A percentile compares a stretch with the other conserved stretches of the same genome.
Evolutionary conservation across 2,113 vertebrate genomes (phyloP).

Genomic region (Condylura cristata): DNA sequence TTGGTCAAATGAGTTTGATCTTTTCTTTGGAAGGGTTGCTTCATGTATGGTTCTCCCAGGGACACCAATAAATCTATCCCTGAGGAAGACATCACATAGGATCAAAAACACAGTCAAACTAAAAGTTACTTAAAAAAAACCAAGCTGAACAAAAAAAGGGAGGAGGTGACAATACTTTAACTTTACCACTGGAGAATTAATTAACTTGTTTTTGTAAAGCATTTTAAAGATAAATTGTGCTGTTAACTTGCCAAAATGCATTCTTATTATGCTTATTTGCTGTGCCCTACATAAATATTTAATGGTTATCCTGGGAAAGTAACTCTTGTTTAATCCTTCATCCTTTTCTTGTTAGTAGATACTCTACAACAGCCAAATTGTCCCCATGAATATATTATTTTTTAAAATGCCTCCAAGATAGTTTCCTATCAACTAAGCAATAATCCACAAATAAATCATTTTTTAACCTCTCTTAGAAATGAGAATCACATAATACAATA

Average conservation of each 20-base stretch:
- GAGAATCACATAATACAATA: background rate
- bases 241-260: constrained; percentile 45
- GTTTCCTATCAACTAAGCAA: constrained; percentile 21
- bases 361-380: constrained; percentile 40
- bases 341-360: constrained; percentile 57
- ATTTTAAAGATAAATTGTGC: constrained; percentile 53
- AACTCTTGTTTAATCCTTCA: constrained; percentile 58
- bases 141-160: background rate
- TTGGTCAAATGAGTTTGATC: background rate
- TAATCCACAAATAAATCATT: constrained; percentile 35
- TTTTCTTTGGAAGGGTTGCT: background rate
- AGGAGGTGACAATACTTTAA: background rate
- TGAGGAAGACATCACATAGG: constrained; percentile 34
- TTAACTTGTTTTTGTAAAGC: constrained; percentile 49
- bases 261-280: constrained; percentile 52
- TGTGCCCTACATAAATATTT: constrained; percentile 70
- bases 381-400: background rate
- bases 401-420: constrained; percentile 28
- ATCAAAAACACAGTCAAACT: background rate
- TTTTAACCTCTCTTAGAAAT: background rate
- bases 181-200: constrained; percentile 52
- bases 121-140: constrained; percentile 29
- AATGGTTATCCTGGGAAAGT: constrained; percentile 40
- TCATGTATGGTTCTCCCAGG: background rate
- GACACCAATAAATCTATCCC: background rate